Evolutionary conservation across 1,140 invertebrate species (phyloP), one percentile per base, ranked within the genome.

Genomic region (Charaxes varanes): DNA sequence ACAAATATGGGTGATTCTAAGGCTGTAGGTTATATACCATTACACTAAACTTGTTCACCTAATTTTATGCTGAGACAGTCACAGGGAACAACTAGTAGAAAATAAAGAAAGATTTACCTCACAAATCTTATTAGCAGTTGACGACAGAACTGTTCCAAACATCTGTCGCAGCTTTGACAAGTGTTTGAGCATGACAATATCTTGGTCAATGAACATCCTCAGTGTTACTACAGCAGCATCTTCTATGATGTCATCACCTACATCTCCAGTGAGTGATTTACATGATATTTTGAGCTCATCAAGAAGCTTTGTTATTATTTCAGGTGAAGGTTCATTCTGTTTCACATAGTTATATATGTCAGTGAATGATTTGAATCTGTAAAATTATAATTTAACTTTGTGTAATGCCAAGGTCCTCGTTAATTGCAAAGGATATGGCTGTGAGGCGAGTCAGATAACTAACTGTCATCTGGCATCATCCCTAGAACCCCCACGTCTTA

Each of bases 211-310:
- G 41, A 92, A 90, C 47, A 91, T 68, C 41, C 86, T 70, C 19
- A 92, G 74, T 2, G 88, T 54, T 49, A 88, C 87, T 2, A 91
- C 76, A 13, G 87, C 72, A 22, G 89, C 86, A 63, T 91, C 89
- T 62, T 92, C 87, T 14, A 90, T 74, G 6, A 88, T 64, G 37
- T 90, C 86, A 43, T 79, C 53, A 16, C 81, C 46, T 15, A 86
- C 80, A 13, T 89, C 66, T 12, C 79, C 78, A 6, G 71, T 69
- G 4, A 85, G 50, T 0, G 69, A 42, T 50, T 74, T 71, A 36
- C 66, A 70, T 8, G 68, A 47, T 10, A 73, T 72, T 40, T 80
- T 80, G 2, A 78, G 36, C 27, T 69, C 22, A 19, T 56, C 22
- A 0, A 79, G 43, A 6, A 59, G 48, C 41, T 54, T 53, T 14